These are phyloP conservation scores for Andrena camellia DNA, from an alignment of 2,888 invertebrate species.

Conservation along the genomic window DNA sequence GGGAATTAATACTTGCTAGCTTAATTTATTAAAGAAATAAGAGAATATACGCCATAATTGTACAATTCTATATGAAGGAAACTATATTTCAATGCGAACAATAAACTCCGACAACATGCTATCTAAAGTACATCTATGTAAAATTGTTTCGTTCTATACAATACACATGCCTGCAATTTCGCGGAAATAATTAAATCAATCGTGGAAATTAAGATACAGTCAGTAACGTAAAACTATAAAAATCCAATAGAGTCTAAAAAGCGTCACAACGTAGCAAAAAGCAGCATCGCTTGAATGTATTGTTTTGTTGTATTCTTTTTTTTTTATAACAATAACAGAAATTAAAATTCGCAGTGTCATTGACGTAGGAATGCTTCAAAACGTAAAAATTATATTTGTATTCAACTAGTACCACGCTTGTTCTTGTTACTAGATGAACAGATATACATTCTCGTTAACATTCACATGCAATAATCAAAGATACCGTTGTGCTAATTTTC, in stretches of 20 bases:
- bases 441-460: constrained; percentile 52
- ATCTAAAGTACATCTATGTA: constrained; percentile 34
- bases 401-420: constrained; percentile 66
- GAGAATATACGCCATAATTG: constrained; percentile 47
- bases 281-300: constrained; percentile 41
- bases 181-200: constrained; percentile 28
- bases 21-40: constrained; percentile 46
- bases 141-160: constrained; percentile 23
- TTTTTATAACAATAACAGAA: constrained; percentile 35
- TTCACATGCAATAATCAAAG: constrained; percentile 62
- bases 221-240: constrained; percentile 42
- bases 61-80: constrained; percentile 47
- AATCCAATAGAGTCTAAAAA: constrained; percentile 41
- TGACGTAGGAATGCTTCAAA: constrained; percentile 35
- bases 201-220: constrained; percentile 37
- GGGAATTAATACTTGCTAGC: constrained; percentile 23
- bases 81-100: constrained; percentile 33
- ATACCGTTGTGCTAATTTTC: constrained; percentile 38
- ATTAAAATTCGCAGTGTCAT: constrained; percentile 24
- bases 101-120: constrained; percentile 43
- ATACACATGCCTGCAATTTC: constrained; percentile 36
- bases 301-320: background rate
- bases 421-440: constrained; percentile 64
- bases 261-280: constrained; percentile 56
- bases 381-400: constrained; percentile 11